A percentile compares a stretch with the other conserved stretches of the same genome.
Evolutionary conservation across 2,888 invertebrate species (phyloP).

Genomic region (Amblyjoppa proteus): DNA sequence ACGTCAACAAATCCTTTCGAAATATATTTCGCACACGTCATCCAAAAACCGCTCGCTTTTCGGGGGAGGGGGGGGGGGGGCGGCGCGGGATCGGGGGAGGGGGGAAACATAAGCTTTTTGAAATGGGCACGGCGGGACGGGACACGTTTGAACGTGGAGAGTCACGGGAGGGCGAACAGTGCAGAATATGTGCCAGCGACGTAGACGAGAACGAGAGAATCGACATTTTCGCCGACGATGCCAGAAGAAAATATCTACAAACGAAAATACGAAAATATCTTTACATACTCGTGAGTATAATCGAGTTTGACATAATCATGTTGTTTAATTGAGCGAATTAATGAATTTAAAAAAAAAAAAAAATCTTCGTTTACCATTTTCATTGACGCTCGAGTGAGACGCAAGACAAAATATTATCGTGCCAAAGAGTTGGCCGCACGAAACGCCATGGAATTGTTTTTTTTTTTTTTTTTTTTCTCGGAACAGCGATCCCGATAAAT

Average conservation of each 20-base stretch:
- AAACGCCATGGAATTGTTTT: neutral
- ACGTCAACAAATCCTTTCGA: constrained; percentile 12
- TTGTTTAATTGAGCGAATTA: neutral
- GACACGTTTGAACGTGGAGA: constrained; percentile 62
- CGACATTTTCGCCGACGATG: constrained; percentile 86
- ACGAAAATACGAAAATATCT: constrained; percentile 90
- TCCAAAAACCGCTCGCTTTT: constrained; percentile 4
- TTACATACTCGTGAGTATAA: constrained; percentile 87
- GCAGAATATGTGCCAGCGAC: constrained; percentile 88
- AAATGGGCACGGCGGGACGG: constrained; percentile 73
- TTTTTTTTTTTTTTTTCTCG: neutral
- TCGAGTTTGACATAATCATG: neutral
- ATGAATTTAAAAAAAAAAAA: neutral
- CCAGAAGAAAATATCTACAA: constrained; percentile 88
- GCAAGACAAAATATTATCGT: too few species aligned
- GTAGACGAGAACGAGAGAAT: constrained; percentile 87
- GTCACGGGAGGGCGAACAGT: constrained; percentile 81
- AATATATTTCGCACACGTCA: constrained; percentile 2
- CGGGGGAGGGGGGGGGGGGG: neutral
- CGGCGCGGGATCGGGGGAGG: neutral
- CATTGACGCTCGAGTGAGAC: too few species aligned
- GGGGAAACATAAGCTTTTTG: constrained; percentile 38
- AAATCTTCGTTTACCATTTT: neutral
- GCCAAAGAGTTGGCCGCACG: too few species aligned
- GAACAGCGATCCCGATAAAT: neutral